These are phyloP conservation scores for Chelonus formosanus DNA, from an alignment of 2,888 invertebrate genomes.

Conservation along the genomic window DNA sequence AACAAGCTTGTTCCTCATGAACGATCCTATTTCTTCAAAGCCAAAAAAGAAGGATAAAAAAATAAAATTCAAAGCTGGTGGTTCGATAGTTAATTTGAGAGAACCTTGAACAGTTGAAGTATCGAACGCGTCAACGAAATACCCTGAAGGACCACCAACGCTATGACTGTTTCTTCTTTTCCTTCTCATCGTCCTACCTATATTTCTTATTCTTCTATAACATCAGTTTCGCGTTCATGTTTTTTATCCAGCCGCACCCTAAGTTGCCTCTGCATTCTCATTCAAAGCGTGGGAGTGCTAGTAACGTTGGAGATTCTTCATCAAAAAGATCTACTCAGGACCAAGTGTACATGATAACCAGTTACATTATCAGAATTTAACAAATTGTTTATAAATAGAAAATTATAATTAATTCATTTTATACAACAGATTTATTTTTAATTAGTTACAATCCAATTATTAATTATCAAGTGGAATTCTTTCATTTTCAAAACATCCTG, in stretches of 20 bases:
- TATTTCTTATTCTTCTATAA: slow-evolving; percentile 13
- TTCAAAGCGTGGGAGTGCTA: slow-evolving; percentile 43
- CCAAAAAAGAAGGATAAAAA: not conserved
- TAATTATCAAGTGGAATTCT: too few relatives aligned
- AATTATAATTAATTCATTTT: too few relatives aligned
- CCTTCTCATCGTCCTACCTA: slow-evolving; percentile 22
- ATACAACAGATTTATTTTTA: too few relatives aligned
- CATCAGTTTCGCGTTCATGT: slow-evolving; percentile 23
- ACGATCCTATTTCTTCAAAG: too few relatives aligned
- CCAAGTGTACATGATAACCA: too few relatives aligned
- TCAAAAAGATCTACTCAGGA: too few relatives aligned
- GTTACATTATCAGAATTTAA: too few relatives aligned
- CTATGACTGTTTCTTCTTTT: slow-evolving; percentile 14
- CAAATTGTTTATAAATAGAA: too few relatives aligned
- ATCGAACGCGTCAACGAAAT: slow-evolving; percentile 27
- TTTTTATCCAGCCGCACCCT: slow-evolving; percentile 32
- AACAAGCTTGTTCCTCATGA: too few relatives aligned
- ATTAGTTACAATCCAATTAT: too few relatives aligned
- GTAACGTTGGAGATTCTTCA: not conserved
- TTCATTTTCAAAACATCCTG: too few relatives aligned
- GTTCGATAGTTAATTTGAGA: slow-evolving; percentile 1
- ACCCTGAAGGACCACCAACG: slow-evolving; percentile 33
- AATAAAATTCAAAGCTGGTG: not conserved
- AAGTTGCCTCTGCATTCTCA: slow-evolving; percentile 31
- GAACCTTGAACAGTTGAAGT: not conserved